These are phyloP conservation scores for Eupithecia subfuscata DNA, from an alignment of 2,888 invertebrate species.

Conservation along the genomic window DNA sequence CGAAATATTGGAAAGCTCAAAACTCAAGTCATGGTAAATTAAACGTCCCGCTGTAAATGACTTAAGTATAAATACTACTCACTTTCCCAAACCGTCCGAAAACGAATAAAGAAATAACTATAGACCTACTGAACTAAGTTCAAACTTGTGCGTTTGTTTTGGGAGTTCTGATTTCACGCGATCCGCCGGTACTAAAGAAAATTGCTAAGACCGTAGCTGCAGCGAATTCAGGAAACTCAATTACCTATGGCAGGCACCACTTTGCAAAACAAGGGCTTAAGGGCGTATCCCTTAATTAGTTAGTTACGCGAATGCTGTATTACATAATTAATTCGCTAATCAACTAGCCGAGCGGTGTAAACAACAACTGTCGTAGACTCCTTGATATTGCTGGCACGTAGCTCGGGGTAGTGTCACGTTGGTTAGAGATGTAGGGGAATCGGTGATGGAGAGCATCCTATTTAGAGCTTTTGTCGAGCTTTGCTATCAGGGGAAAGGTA, in stretches of 20 bases:
- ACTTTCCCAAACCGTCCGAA: too few species aligned
- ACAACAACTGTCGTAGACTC: not conserved
- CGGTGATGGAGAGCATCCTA: not conserved
- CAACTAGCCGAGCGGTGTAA: slow-evolving; percentile 9
- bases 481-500: not conserved
- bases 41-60: too few species aligned
- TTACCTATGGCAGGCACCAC: not conserved
- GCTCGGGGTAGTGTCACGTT: not conserved
- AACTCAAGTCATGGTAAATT: too few species aligned
- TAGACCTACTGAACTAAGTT: too few species aligned
- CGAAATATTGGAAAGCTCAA: too few species aligned
- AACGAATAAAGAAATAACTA: too few species aligned
- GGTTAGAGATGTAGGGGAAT: not conserved
- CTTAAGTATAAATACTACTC: too few species aligned
- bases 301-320: slow-evolving; percentile 16
- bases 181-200: not conserved
- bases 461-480: not conserved
- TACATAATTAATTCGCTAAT: slow-evolving; percentile 29
- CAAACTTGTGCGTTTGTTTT: too few species aligned
- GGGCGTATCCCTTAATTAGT: slow-evolving; percentile 21
- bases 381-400: slow-evolving; percentile 14
- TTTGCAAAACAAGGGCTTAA: not conserved
- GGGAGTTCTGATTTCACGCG: too few species aligned
- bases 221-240: not conserved
- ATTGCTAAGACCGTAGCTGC: not conserved